Evolutionary conservation across 2,113 vertebrate genomes (phyloP).

Genomic region (Malurus alboscapulatus): DNA sequence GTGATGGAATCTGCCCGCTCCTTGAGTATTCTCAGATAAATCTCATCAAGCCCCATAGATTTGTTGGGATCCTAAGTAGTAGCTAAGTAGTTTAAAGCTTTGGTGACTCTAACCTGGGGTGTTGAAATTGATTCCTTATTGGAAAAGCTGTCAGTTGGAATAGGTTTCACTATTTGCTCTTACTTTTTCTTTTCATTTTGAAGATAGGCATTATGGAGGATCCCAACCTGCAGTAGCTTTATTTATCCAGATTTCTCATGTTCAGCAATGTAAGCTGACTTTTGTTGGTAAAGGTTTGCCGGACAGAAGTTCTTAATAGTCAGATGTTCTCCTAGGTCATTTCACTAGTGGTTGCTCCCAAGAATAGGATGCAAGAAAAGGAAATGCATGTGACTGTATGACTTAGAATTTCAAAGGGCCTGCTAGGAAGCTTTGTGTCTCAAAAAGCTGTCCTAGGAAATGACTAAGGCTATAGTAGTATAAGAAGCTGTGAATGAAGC

Average conservation of each 20-base stretch:
- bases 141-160: not conserved
- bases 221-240: not conserved
- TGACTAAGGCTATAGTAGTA: not conserved
- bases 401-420: not conserved
- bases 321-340: not conserved
- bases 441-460: not conserved
- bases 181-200: not conserved
- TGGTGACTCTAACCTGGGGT: not conserved
- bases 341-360: not conserved
- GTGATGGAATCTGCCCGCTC: not conserved
- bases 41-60: too few relatives aligned
- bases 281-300: not conserved
- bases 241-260: not conserved
- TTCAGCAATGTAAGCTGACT: not conserved
- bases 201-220: not conserved
- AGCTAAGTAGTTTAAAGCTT: not conserved
- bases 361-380: not conserved
- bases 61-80: not conserved
- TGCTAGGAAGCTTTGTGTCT: not conserved
- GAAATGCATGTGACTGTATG: rapidly evolving
- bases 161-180: not conserved
- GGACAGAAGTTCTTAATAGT: not conserved
- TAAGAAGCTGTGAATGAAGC: not conserved
- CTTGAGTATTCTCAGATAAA: not conserved
- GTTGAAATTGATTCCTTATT: not conserved